phyloP scores from a whole-genome alignment of 2,797 vertebrate genomes.

The Cirrhinus molitorella region DNA sequence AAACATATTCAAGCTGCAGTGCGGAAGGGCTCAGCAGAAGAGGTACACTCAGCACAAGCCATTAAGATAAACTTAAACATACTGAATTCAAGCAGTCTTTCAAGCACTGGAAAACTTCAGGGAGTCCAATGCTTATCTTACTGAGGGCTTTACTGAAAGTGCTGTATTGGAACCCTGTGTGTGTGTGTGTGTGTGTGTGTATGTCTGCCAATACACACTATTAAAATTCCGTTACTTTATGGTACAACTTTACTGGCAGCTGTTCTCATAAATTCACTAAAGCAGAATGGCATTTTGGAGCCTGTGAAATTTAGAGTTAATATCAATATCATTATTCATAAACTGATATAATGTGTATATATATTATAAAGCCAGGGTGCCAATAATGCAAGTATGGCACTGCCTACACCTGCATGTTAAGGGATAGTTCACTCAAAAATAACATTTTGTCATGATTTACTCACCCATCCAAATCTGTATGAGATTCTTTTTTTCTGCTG shows the following conservation, averaged over 20 bases:
- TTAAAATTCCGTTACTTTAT: background rate
- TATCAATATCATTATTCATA: background rate
- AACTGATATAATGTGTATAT: background rate
- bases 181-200: too few species aligned
- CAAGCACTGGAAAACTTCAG: constrained; percentile 4
- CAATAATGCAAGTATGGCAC: background rate
- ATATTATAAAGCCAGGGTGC: background rate
- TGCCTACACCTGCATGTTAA: background rate
- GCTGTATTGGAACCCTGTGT: background rate
- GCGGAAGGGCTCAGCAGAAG: constrained; percentile 7
- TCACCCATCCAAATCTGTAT: too few species aligned
- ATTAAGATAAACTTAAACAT: constrained; percentile 2
- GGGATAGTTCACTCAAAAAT: too few species aligned
- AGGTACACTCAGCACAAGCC: background rate
- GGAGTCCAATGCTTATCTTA: background rate
- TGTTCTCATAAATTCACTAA: background rate
- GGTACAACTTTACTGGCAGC: background rate
- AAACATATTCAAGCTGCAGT: constrained; percentile 36
- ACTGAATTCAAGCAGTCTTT: background rate
- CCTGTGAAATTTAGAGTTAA: background rate
- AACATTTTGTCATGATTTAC: too few species aligned
- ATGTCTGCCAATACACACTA: background rate
- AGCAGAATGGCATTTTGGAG: background rate
- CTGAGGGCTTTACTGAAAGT: background rate
- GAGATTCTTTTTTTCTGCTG: background rate